These are phyloP conservation scores for Mythimna impura DNA, from an alignment of 2,888 invertebrate genomes.

Conservation along the genomic window DNA sequence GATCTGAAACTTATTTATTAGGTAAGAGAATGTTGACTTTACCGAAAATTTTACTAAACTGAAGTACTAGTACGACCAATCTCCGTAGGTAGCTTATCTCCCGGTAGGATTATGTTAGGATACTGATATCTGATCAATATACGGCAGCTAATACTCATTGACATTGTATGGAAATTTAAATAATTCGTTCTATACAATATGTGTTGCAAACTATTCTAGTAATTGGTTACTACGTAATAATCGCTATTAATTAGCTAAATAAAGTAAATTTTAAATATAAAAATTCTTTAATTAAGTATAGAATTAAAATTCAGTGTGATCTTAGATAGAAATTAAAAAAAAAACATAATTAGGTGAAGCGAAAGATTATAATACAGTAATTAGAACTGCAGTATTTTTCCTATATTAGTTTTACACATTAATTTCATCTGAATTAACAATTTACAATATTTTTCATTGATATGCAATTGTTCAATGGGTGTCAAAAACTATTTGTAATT, in stretches of 20 bases:
- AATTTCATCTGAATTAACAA: neutral
- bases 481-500: slow-evolving; percentile 22
- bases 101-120: slow-evolving; percentile 1
- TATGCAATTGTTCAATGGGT: slow-evolving; percentile 12
- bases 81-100: neutral
- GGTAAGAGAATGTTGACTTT: neutral
- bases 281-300: slow-evolving; percentile 24
- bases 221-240: neutral
- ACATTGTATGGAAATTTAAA: slow-evolving; percentile 13
- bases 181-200: slow-evolving; percentile 7
- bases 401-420: neutral
- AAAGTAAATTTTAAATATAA: slow-evolving; percentile 7
- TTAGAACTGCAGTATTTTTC: neutral
- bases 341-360: slow-evolving; percentile 40
- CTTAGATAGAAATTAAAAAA: slow-evolving; percentile 61
- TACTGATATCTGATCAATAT: slow-evolving; percentile 17
- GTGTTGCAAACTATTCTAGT: neutral
- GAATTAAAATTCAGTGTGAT: slow-evolving; percentile 62
- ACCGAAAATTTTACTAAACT: neutral
- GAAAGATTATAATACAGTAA: slow-evolving; percentile 37
- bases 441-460: neutral
- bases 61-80: slow-evolving; percentile 3
- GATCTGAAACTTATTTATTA: slow-evolving; percentile 23
- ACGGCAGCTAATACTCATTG: neutral
- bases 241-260: neutral